Evolutionary conservation across 2,797 vertebrate genomes (phyloP).

Genomic region (Catharus ustulatus): DNA sequence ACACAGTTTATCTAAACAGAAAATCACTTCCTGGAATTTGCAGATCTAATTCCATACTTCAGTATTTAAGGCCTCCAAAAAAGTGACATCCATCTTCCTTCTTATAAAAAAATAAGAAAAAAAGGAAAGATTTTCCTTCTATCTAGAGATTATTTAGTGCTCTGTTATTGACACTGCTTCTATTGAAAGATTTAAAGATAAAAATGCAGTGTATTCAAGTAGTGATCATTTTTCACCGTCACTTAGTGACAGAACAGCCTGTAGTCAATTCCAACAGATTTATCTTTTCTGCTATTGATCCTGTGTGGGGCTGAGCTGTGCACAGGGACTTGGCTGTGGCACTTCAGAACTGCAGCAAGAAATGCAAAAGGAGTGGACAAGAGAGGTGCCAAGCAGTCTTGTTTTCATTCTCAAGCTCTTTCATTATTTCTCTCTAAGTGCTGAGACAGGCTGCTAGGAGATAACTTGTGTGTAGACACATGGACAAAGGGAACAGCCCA

Average conservation of each 20-base stretch:
- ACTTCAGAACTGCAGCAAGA: background rate
- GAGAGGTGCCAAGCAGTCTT: background rate
- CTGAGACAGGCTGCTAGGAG: background rate
- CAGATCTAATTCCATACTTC: conserved; percentile 63
- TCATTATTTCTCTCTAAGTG: background rate
- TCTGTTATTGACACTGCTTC: conserved; percentile 76
- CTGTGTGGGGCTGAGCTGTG: conserved; percentile 23
- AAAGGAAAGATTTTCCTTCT: conserved; percentile 62
- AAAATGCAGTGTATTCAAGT: conserved; percentile 75
- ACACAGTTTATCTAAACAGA: conserved; percentile 3
- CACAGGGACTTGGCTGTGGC: conserved; percentile 26
- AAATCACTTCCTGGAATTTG: conserved; percentile 52
- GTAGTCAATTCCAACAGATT: conserved; percentile 76
- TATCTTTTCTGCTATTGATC: conserved; percentile 79
- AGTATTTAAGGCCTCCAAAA: conserved; percentile 68
- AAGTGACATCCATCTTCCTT: conserved; percentile 67
- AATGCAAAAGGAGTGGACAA: background rate
- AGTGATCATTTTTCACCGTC: conserved; percentile 76
- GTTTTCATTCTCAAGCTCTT: background rate
- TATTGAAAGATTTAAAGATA: conserved; percentile 80
- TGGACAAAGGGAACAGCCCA: background rate
- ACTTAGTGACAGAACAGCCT: conserved; percentile 75
- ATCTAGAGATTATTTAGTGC: conserved; percentile 77
- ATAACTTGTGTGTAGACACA: background rate
- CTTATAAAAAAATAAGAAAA: background rate